These are phyloP conservation scores for Delichon dasypus DNA, from an alignment of 2,797 vertebrate genomes.

Conservation along the genomic window DNA sequence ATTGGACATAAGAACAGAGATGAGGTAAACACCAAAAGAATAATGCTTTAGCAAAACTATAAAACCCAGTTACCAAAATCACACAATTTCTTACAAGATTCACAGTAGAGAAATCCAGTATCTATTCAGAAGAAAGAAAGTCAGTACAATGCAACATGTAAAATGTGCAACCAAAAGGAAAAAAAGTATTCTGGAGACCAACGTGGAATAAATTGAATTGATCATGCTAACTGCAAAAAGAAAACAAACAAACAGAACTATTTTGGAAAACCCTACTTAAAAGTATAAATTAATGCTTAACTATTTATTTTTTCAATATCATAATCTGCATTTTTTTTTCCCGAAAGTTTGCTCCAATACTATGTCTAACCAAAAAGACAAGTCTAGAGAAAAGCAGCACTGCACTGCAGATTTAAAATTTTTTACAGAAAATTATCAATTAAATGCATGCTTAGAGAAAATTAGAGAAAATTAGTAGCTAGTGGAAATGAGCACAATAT, in stretches of 20 bases:
- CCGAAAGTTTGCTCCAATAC: neutral
- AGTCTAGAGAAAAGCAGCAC: neutral
- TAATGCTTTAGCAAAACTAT: neutral
- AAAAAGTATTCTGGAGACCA: neutral
- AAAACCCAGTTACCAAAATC: neutral
- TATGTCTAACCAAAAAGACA: neutral
- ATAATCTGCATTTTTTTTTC: neutral
- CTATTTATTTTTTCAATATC: neutral
- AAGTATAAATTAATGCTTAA: neutral
- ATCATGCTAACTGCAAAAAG: neutral
- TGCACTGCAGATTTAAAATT: neutral
- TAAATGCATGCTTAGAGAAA: neutral
- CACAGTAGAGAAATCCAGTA: neutral
- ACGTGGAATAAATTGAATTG: neutral
- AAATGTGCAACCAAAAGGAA: neutral
- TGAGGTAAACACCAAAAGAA: neutral
- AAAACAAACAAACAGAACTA: neutral
- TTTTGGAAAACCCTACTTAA: neutral
- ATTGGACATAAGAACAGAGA: neutral
- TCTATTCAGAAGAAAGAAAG: neutral
- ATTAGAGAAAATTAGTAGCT: neutral
- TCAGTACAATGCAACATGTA: rapidly evolving
- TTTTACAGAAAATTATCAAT: neutral
- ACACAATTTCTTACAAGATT: neutral
- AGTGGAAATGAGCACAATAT: neutral